These are phyloP conservation scores for Ianthella basta DNA, from an alignment of 37 sponge, comb jelly and placozoan species.

Conservation along the genomic window DNA sequence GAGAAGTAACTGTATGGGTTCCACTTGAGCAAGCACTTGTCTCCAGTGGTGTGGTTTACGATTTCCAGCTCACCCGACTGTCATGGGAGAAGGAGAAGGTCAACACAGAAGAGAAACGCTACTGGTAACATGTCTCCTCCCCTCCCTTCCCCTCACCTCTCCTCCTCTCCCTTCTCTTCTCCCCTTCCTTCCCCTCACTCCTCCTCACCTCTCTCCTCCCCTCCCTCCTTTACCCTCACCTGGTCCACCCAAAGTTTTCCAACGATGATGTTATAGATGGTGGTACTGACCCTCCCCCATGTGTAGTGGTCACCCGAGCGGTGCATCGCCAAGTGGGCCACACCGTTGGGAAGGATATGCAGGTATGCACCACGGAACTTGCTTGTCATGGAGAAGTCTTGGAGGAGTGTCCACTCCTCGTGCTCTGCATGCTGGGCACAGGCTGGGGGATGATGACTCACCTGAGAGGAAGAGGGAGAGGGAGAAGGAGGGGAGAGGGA, in stretches of 20 bases:
- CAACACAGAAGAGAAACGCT: neutral
- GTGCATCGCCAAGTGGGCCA: conserved; percentile 83
- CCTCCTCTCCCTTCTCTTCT: neutral
- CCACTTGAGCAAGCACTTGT: conserved; percentile 82
- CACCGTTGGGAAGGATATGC: conserved; percentile 75
- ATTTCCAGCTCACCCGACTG: conserved; percentile 92
- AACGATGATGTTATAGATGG: conserved; percentile 97
- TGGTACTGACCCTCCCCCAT: conserved; percentile 78
- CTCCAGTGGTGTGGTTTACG: conserved; percentile 87
- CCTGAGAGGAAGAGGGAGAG: conserved; percentile 47
- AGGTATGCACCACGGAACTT: conserved; percentile 99
- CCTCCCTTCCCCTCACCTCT: neutral
- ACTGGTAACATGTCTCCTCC: neutral
- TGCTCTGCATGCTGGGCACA: conserved; percentile 91
- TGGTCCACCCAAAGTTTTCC: conserved; percentile 97
- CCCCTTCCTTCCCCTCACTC: neutral
- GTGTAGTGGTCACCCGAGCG: conserved; percentile 92
- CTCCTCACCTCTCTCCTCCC: neutral
- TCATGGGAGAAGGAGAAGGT: neutral
- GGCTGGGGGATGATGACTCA: conserved; percentile 97
- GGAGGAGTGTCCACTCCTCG: conserved; percentile 92
- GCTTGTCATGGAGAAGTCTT: conserved; percentile 95
- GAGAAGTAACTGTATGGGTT: conserved; percentile 94
- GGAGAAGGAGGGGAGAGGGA: neutral
- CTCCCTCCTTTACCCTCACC: conserved; percentile 37